Conservation (phyloP, 2,888 invertebrate species). For the Eurytoma californica region DNA sequence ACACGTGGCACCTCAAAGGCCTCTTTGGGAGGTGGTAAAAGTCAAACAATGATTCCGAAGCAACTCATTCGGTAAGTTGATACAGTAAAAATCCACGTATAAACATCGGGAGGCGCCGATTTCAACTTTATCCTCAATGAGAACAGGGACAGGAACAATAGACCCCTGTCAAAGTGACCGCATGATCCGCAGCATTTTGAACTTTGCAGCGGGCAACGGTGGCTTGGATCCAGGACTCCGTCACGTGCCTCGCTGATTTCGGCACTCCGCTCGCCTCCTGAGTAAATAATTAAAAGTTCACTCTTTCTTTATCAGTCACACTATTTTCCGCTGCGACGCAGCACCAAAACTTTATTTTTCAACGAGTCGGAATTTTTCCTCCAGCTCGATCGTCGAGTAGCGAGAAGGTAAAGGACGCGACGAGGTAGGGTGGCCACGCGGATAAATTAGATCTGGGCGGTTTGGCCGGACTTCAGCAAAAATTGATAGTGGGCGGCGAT, state of each 20-base stretch:
- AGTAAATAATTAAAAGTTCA: constrained; percentile 51
- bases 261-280: constrained; percentile 63
- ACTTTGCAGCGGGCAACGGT: constrained; percentile 56
- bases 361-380: no score
- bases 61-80: no score
- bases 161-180: constrained; percentile 63
- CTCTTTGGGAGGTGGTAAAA: no score
- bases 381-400: no score
- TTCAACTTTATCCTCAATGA: constrained; percentile 26
- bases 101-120: background rate
- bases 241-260: constrained; percentile 67
- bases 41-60: no score
- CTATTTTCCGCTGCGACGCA: no score
- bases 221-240: constrained; percentile 66
- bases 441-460: no score
- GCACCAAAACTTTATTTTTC: background rate
- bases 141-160: constrained; percentile 67
- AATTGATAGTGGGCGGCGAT: constrained; percentile 3
- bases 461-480: background rate
- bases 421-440: no score
- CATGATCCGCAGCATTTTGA: constrained; percentile 60
- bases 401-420: no score
- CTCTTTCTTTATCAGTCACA: background rate
- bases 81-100: no score
- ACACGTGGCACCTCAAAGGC: no score